Percentiles rank a stretch among this genome's conserved stretches.
phyloP scores from a whole-genome alignment of 2,113 vertebrate genomes.

The Cranoglanis bouderius region DNA sequence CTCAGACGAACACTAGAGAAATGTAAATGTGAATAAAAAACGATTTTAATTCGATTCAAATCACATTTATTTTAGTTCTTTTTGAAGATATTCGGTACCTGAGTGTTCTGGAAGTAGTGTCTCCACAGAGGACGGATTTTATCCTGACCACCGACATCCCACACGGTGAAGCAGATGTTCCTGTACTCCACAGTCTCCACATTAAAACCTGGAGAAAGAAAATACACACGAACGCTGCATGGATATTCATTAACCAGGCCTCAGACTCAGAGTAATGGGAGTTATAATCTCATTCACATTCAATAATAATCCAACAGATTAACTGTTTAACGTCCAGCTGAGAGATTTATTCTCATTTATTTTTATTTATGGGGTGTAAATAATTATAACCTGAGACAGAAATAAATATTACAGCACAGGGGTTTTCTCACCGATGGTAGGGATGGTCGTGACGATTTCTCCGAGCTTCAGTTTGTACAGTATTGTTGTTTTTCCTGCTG shows the following conservation, averaged over 20 bases:
- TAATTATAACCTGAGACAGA: not conserved
- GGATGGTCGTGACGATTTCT: constrained; percentile 95
- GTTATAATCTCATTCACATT: no score
- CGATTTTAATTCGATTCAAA: not conserved
- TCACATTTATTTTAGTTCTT: not conserved
- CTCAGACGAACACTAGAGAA: not conserved
- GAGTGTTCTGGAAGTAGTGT: constrained; percentile 95
- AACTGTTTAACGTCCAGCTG: not conserved
- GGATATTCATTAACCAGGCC: not conserved
- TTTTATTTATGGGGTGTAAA: not conserved
- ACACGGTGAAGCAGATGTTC: constrained; percentile 94
- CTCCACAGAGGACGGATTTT: constrained; percentile 94
- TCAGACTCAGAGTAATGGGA: no score
- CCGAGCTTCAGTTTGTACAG: constrained; percentile 95
- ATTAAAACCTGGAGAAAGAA: constrained; percentile 81
- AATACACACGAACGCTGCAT: not conserved
- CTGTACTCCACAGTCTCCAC: constrained; percentile 94
- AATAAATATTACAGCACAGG: not conserved
- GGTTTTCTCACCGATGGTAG: constrained; percentile 85
- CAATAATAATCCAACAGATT: not conserved
- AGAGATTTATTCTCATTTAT: not conserved
- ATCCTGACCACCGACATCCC: constrained; percentile 95
- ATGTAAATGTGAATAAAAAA: not conserved
- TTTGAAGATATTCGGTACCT: constrained; percentile 69
- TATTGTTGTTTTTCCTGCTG: constrained; percentile 96